These are phyloP conservation scores for Silurus asotus DNA, from an alignment of 2,113 vertebrate genomes.

Conservation along the genomic window DNA sequence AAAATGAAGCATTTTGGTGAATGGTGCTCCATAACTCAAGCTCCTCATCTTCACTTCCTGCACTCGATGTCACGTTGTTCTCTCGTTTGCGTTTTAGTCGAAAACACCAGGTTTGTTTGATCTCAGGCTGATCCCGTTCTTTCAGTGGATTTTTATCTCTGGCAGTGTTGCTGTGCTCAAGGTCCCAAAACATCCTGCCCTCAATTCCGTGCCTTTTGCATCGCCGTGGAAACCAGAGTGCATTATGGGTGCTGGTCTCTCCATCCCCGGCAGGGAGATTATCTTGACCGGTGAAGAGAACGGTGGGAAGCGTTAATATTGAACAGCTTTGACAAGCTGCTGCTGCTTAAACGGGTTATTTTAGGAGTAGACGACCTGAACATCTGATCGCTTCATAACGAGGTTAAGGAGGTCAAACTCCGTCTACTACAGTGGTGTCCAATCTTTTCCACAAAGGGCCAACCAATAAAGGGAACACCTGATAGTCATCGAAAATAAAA, in stretches of 20 bases:
- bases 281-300: constrained; percentile 39
- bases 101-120: background rate
- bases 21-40: too few species aligned
- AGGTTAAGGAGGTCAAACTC: background rate
- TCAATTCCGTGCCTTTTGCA: constrained; percentile 30
- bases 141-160: background rate
- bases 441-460: too few species aligned
- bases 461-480: too few species aligned
- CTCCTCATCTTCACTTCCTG: too few species aligned
- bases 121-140: background rate
- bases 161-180: constrained; percentile 11
- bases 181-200: constrained; percentile 38
- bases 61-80: background rate
- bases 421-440: too few species aligned
- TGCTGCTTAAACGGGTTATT: constrained; percentile 36
- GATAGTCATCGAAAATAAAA: too few species aligned
- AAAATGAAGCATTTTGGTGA: too few species aligned
- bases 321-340: constrained; percentile 24
- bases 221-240: constrained; percentile 38
- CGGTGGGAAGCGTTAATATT: constrained; percentile 35
- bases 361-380: constrained; percentile 24
- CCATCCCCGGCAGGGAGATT: constrained; percentile 31
- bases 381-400: background rate
- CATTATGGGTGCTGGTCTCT: background rate
- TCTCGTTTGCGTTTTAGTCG: background rate